phyloP scores from a whole-genome alignment of 2,797 vertebrate species.

The Botia almorhae region DNA sequence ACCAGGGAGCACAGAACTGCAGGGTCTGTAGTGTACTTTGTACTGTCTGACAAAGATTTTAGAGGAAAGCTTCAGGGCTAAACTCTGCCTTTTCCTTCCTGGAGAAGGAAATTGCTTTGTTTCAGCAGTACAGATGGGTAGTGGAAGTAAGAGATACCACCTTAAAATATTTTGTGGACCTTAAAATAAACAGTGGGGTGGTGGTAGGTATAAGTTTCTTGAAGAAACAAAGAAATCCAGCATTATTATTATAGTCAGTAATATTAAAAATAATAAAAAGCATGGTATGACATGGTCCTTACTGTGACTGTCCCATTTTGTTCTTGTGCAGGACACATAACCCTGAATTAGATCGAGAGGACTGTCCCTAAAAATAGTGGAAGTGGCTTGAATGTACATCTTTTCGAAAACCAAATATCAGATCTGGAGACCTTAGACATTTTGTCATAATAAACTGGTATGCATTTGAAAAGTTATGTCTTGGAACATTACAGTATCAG shows the following conservation, averaged over 20 bases:
- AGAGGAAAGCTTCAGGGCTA: not conserved
- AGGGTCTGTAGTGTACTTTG: too few species aligned
- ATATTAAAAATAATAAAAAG: too few species aligned
- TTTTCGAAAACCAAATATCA: not conserved
- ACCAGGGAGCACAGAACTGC: not conserved
- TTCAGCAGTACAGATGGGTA: not conserved
- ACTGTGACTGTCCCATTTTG: not conserved
- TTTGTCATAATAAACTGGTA: too few species aligned
- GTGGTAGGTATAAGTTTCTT: too few species aligned
- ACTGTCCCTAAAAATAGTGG: not conserved
- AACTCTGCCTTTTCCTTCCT: conserved; percentile 5
- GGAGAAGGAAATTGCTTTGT: not conserved
- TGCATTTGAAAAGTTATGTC: too few species aligned
- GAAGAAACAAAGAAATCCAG: too few species aligned
- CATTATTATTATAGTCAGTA: too few species aligned
- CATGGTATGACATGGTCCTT: not conserved
- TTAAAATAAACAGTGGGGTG: too few species aligned
- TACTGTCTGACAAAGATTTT: not conserved
- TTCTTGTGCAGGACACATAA: not conserved
- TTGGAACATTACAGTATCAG: too few species aligned
- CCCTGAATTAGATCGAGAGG: not conserved
- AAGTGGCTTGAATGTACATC: not conserved
- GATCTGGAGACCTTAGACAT: not conserved
- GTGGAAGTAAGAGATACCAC: too few species aligned
- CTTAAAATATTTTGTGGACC: too few species aligned